A percentile compares a stretch with the other conserved stretches of the same genome.
These are phyloP conservation scores for Melinaea marsaeus DNA, from an alignment of 2,888 invertebrate genomes.

Conservation along the genomic window DNA sequence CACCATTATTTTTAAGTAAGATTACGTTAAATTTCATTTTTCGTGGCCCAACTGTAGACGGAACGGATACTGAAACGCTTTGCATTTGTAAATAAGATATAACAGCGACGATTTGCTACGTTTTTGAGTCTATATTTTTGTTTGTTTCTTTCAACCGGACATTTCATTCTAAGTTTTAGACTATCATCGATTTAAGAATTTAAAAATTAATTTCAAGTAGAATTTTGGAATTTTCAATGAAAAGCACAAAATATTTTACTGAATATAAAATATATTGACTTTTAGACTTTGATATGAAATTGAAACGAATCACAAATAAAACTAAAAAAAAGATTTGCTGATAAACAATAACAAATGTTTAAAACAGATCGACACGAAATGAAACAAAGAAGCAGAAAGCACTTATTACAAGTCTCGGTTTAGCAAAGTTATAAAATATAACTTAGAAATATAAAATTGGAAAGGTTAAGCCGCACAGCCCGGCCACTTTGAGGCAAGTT, in stretches of 20 bases:
- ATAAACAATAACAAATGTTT: neutral
- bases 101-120: constrained; percentile 6
- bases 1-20: neutral
- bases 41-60: constrained; percentile 1
- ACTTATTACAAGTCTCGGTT: neutral
- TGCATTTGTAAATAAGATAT: constrained; percentile 18
- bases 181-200: neutral
- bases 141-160: neutral
- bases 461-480: constrained; percentile 13
- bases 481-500: constrained; percentile 21
- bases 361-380: neutral
- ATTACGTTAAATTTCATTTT: neutral
- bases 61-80: constrained; percentile 17
- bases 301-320: neutral
- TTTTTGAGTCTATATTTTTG: constrained; percentile 1
- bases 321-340: neutral
- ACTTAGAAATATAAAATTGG: constrained; percentile 15
- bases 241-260: neutral
- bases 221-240: neutral
- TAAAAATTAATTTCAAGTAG: neutral
- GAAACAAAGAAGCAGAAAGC: neutral
- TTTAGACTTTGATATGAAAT: neutral
- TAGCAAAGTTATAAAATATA: constrained; percentile 13
- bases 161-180: neutral
- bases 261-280: neutral